Conservation (phyloP, 1,140 invertebrate species). For the Metopolophium dirhodum region DNA sequence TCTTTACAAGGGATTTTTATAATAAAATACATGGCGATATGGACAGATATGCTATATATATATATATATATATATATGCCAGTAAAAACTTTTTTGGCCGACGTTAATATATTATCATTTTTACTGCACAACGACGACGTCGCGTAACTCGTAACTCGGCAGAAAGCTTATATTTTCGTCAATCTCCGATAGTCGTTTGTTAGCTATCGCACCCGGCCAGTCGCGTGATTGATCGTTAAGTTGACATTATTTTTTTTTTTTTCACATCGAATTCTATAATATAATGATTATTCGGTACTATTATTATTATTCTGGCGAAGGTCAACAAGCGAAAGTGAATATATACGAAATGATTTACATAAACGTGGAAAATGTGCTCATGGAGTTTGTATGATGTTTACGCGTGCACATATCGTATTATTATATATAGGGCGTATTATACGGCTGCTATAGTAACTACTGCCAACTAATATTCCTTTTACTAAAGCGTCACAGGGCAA, state of each 20-base stretch:
- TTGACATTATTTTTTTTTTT: not conserved
- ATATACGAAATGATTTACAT: not conserved
- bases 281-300: not conserved
- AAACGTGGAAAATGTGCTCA: not conserved
- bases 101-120: slow-evolving; percentile 16
- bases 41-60: not conserved
- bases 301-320: not conserved
- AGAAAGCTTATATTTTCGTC: not conserved
- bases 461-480: not conserved
- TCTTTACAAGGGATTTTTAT: not conserved
- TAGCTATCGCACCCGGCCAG: not conserved
- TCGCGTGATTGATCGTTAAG: not conserved
- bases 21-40: not conserved
- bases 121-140: not conserved
- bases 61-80: not conserved
- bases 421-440: not conserved
- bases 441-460: not conserved
- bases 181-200: slow-evolving; percentile 2
- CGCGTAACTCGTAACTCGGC: not conserved
- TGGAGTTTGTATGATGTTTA: not conserved
- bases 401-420: not conserved
- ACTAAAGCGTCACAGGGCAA: not conserved
- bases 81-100: not conserved
- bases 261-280: not conserved
- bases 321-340: slow-evolving; percentile 1